These are phyloP conservation scores for Muscicapa striata DNA, from an alignment of 2,797 vertebrate genomes.

Conservation along the genomic window DNA sequence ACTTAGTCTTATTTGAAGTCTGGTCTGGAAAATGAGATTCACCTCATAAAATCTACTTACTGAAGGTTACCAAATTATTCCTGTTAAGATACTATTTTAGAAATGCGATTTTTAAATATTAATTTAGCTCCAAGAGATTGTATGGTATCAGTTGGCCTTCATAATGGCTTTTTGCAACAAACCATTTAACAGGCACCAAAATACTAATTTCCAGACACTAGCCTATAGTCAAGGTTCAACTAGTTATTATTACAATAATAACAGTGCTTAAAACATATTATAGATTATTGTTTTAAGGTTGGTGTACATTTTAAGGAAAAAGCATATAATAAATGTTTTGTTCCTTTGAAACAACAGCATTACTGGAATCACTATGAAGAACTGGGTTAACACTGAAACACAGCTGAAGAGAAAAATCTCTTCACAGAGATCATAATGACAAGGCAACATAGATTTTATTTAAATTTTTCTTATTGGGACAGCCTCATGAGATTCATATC, in stretches of 20 bases:
- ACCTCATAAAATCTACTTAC: slow-evolving; percentile 58
- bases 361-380: not conserved
- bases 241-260: not conserved
- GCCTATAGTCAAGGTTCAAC: not conserved
- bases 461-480: not conserved
- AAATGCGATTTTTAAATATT: slow-evolving; percentile 51
- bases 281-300: not conserved
- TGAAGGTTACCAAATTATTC: slow-evolving; percentile 58
- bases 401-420: not conserved
- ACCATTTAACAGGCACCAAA: not conserved
- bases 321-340: not conserved
- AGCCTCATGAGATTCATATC: not conserved
- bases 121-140: slow-evolving; percentile 35
- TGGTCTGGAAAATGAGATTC: slow-evolving; percentile 32
- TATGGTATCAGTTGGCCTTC: not conserved
- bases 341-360: not conserved
- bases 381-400: not conserved
- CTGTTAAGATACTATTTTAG: slow-evolving; percentile 15
- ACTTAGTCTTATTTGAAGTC: slow-evolving; percentile 46
- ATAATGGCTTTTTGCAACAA: not conserved
- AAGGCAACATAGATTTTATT: slow-evolving; percentile 4
- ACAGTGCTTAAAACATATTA: not conserved
- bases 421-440: not conserved
- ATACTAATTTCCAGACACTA: slow-evolving; percentile 13
- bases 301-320: not conserved